These are phyloP conservation scores for Pseudorectes ferrugineus DNA, from an alignment of 2,113 vertebrate genomes.

Conservation along the genomic window DNA sequence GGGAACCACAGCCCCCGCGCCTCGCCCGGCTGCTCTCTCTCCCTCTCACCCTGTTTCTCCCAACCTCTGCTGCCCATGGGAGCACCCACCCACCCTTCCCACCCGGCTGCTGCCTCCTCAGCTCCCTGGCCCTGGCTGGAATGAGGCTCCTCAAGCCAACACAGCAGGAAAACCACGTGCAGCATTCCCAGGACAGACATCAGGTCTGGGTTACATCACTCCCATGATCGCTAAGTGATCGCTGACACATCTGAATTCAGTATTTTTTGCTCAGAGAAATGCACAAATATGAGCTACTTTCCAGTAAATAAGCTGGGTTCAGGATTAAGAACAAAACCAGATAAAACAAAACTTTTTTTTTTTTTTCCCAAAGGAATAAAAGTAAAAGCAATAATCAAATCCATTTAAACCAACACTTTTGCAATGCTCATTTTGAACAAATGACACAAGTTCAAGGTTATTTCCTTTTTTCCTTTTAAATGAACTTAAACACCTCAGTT, in stretches of 20 bases:
- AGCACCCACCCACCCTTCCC: not conserved
- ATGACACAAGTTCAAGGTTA: not conserved
- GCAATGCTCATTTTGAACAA: not conserved
- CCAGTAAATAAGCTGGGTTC: not conserved
- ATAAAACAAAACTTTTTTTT: rapidly evolving
- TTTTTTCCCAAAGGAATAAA: not conserved
- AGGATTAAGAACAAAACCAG: not conserved
- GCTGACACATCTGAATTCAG: rapidly evolving
- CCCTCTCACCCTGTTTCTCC: not conserved
- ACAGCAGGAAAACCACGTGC: rapidly evolving
- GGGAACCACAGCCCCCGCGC: rapidly evolving
- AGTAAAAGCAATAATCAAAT: not conserved
- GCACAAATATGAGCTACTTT: not conserved
- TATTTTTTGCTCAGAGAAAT: not conserved
- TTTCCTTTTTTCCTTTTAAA: not conserved
- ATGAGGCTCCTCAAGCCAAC: not conserved
- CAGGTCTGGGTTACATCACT: rapidly evolving
- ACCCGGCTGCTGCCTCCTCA: not conserved
- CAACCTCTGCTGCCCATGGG: rapidly evolving
- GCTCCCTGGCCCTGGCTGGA: not conserved
- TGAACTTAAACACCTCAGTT: not conserved
- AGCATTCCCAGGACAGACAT: rapidly evolving
- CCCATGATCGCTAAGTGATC: rapidly evolving
- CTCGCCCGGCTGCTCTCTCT: not conserved
- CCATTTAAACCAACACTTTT: not conserved